Evolutionary conservation across 2,797 vertebrate species (phyloP).

Genomic region (Pangasius macronema): DNA sequence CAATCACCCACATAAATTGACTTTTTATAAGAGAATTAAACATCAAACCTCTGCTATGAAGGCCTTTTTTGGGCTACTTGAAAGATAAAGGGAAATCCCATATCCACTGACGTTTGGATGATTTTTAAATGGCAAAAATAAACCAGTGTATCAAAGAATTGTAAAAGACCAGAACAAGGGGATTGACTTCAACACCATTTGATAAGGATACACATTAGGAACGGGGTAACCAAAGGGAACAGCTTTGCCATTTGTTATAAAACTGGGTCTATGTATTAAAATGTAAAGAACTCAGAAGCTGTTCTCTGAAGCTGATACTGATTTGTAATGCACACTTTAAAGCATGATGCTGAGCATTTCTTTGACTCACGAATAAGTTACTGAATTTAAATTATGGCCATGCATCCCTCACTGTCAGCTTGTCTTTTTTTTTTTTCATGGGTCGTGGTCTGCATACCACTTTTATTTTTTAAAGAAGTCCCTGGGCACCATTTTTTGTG

Average conservation of each 20-base stretch:
- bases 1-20: background rate
- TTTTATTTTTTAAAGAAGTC: background rate
- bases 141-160: no score
- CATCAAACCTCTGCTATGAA: background rate
- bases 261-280: background rate
- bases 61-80: background rate
- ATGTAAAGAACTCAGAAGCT: background rate
- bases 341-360: constrained; percentile 8
- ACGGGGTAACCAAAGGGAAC: background rate
- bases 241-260: constrained; percentile 6
- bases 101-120: background rate
- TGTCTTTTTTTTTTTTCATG: background rate
- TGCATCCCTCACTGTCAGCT: constrained; percentile 1
- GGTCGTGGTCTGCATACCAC: background rate
- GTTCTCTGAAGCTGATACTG: background rate
- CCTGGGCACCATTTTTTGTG: background rate
- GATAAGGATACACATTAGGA: background rate
- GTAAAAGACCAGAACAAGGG: background rate
- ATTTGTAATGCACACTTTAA: background rate
- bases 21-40: background rate
- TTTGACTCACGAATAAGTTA: background rate
- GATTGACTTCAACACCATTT: background rate
- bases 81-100: background rate
- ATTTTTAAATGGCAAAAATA: background rate
- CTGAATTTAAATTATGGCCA: constrained; percentile 3